Base-by-base conservation (phyloP, 2,113 vertebrate species). In the Chaetura pelagica region DNA sequence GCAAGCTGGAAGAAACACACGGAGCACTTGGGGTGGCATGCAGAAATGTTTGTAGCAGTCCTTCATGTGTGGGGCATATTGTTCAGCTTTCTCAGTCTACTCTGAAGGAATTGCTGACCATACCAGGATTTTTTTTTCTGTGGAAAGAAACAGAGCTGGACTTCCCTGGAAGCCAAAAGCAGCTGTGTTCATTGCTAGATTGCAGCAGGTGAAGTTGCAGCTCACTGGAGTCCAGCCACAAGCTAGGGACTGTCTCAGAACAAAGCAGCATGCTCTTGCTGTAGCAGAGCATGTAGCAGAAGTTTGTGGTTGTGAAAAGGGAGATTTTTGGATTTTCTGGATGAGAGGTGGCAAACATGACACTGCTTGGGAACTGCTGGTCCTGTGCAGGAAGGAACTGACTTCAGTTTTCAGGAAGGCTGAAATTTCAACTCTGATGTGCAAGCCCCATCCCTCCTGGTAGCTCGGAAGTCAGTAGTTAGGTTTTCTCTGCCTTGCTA, bases 1-100 rank as follows among this genome's bases (percentile, higher is more conserved):
- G 12, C 4, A 20, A 74, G 26, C 26, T 4, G 20, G 32, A 59
- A 74, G 32, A 91, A 79, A 62, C 0, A 0, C 4, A 1, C 0
- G 0, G 16, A 49, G 20, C 4, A 8, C 23, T 38, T 3, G 3
- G 35, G 68, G 35, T 4, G 24, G 46, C 18, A 14, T 5, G 20
- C 19, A 57, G 54, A 49, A 76, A 12, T 27, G 21, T 49, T 76
- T 66, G 49, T 38, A 49, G 49, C 4, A 8, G 42, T 24, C 40
- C 27, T 16, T 5, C 15, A 12, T 30, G 29, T 18, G 18, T 6
- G 24, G 7, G 52, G 15, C 15, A 9, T 48, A 32, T 8, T 64
- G 32, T 34, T 83, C 21, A 55, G 11, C 51, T 73, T 86, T 29
- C n/a, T 78, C 27, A 57, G 30, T 20, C 26, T 46, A 15, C 66